phyloP scores from a whole-genome alignment of 1,140 invertebrate species.

The Drosophila persimilis region DNA sequence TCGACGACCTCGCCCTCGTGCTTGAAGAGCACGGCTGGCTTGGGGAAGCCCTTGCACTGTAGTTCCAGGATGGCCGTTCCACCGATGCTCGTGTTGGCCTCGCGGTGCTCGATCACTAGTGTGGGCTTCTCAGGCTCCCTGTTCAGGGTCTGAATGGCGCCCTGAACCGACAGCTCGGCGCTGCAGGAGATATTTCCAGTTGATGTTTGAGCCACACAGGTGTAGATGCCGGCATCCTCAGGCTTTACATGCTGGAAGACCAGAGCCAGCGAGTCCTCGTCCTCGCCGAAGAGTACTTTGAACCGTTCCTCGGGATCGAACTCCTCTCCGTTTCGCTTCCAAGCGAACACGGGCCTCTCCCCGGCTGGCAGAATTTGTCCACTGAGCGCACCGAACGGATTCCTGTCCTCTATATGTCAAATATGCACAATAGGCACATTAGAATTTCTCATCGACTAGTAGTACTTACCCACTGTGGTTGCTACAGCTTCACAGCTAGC shows the following conservation, averaged over 20 bases:
- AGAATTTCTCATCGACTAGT: neutral
- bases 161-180: conserved; percentile 95
- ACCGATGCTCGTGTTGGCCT: conserved; percentile 90
- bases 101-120: conserved; percentile 89
- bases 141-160: conserved; percentile 90
- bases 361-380: conserved; percentile 88
- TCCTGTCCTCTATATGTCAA: conserved; percentile 88
- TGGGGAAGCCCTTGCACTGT: conserved; percentile 96
- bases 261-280: conserved; percentile 95
- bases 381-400: conserved; percentile 89
- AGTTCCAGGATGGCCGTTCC: conserved; percentile 98
- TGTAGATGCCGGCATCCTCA: conserved; percentile 96
- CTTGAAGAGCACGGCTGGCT: conserved; percentile 94
- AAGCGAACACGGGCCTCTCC: conserved; percentile 92
- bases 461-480: conserved; percentile 88
- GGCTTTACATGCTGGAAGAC: conserved; percentile 97
- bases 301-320: conserved; percentile 97
- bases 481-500: conserved; percentile 90
- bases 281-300: conserved; percentile 95
- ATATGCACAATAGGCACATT: fast-evolving
- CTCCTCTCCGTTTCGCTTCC: conserved; percentile 94
- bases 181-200: conserved; percentile 96
- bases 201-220: conserved; percentile 96
- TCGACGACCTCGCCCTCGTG: conserved; percentile 93
- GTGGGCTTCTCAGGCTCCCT: conserved; percentile 92